phyloP scores from a whole-genome alignment of 64 coral and sea anemone species.

The Stichodactyla mertensii region DNA sequence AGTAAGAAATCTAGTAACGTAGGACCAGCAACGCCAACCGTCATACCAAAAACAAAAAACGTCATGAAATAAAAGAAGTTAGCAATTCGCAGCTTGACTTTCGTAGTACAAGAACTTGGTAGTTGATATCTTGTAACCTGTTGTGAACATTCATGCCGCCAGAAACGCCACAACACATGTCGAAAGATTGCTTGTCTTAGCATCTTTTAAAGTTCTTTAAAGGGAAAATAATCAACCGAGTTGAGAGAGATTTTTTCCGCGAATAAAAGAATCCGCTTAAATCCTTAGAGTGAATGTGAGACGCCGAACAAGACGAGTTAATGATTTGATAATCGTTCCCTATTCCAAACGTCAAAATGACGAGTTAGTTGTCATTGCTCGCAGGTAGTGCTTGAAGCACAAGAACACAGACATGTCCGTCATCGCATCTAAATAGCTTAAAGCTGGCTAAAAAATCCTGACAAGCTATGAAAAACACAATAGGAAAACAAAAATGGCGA shows the following conservation, averaged over 20 bases:
- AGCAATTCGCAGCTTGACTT: neutral
- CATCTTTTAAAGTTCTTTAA: constrained; percentile 21
- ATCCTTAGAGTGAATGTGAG: too few relatives aligned
- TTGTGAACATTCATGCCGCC: neutral
- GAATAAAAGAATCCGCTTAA: too few relatives aligned
- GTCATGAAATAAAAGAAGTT: constrained; percentile 60
- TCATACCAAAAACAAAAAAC: constrained; percentile 90
- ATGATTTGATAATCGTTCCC: neutral
- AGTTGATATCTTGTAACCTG: constrained; percentile 3
- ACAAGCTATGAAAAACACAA: too few relatives aligned
- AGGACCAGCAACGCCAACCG: constrained; percentile 77
- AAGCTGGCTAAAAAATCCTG: neutral
- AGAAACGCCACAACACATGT: neutral
- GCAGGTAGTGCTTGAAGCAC: neutral
- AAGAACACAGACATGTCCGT: neutral
- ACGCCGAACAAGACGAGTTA: too few relatives aligned
- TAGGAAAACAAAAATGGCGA: neutral
- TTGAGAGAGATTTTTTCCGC: too few relatives aligned
- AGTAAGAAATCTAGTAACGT: constrained; percentile 74
- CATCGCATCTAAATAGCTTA: neutral
- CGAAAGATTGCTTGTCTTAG: constrained; percentile 68
- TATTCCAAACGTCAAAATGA: neutral
- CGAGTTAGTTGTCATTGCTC: neutral
- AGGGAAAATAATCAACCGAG: neutral
- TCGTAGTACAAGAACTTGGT: neutral